These are phyloP conservation scores for Darevskia nairensis DNA, from an alignment of 2,797 vertebrate species.

Conservation along the genomic window DNA sequence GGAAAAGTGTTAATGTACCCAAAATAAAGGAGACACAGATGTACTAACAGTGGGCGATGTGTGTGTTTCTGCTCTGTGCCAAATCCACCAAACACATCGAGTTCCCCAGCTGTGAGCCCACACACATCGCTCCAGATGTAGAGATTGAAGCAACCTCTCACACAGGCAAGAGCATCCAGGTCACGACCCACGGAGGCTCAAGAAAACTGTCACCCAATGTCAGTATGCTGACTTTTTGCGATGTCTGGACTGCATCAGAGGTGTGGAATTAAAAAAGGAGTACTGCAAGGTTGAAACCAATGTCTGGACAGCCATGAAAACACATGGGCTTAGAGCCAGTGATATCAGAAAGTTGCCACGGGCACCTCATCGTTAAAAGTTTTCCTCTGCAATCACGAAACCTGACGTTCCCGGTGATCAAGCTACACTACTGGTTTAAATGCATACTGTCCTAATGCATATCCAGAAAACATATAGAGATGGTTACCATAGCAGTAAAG, in stretches of 20 bases:
- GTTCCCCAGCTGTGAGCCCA: constrained; percentile 1
- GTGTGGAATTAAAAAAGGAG: background rate
- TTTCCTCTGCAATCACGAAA: background rate
- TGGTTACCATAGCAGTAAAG: background rate
- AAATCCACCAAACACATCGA: constrained; percentile 12
- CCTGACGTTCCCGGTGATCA: background rate
- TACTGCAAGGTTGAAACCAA: background rate
- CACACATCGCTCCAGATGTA: background rate
- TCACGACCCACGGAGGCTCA: background rate
- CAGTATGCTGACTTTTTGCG: background rate
- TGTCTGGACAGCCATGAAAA: background rate
- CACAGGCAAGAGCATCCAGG: background rate
- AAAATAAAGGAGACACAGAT: constrained; percentile 26
- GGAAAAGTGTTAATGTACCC: constrained; percentile 29
- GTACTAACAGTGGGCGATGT: constrained; percentile 12
- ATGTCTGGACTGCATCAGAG: background rate
- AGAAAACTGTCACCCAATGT: background rate
- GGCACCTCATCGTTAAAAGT: background rate
- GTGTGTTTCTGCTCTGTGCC: constrained; percentile 2
- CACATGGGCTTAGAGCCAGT: background rate
- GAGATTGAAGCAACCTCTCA: background rate
- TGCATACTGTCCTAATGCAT: background rate
- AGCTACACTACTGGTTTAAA: background rate
- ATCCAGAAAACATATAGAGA: background rate
- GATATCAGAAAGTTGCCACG: background rate